These are phyloP conservation scores for Ips typographus DNA, from an alignment of 1,140 invertebrate species.

Conservation along the genomic window DNA sequence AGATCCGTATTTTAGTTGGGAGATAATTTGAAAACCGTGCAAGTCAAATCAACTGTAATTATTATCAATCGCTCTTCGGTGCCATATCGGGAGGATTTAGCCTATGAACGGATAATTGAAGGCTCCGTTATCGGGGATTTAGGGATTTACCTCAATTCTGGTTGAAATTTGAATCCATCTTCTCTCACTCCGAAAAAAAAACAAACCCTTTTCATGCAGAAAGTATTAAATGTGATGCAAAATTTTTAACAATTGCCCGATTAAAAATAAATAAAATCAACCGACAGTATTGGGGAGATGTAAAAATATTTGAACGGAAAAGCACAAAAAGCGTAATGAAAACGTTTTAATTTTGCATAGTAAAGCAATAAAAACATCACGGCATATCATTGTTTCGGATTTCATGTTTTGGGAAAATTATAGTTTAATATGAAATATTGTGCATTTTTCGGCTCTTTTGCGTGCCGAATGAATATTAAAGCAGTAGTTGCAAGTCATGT, in stretches of 20 bases:
- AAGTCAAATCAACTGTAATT: slow-evolving; percentile 32
- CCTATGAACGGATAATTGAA: no score
- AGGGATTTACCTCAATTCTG: no score
- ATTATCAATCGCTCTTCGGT: slow-evolving; percentile 17
- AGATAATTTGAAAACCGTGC: slow-evolving; percentile 31
- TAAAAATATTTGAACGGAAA: slow-evolving; percentile 1
- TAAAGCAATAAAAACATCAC: slow-evolving; percentile 4
- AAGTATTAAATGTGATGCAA: no score
- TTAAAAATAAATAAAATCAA: no score
- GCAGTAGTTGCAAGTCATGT: no score
- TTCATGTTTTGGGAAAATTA: slow-evolving; percentile 9
- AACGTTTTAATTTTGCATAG: slow-evolving; percentile 6
- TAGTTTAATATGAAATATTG: slow-evolving; percentile 8
- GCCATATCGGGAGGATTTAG: no score
- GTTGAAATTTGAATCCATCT: no score
- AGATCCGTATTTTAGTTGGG: slow-evolving; percentile 20
- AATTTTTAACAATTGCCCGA: no score
- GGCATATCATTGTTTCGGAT: slow-evolving; percentile 5
- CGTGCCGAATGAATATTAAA: background rate
- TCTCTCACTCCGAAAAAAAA: no score
- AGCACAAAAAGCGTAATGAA: slow-evolving; percentile 2
- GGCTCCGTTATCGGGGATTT: no score
- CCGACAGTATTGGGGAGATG: background rate
- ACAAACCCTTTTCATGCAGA: no score
- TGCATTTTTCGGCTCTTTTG: background rate